phyloP scores from a whole-genome alignment of 2,888 invertebrate species.

The Monoplex corrugatus region DNA sequence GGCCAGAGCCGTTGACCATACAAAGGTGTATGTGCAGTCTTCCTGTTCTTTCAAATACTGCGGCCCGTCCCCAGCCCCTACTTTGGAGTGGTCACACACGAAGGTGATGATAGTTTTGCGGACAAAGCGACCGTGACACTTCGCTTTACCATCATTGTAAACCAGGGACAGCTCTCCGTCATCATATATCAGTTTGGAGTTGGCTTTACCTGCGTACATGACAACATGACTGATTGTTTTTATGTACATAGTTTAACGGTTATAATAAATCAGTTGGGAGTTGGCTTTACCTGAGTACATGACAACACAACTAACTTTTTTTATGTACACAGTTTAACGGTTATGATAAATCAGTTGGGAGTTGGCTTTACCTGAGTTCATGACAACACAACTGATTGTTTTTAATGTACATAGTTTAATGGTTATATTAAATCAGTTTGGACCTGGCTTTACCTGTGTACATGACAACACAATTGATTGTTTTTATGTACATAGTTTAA shows the following conservation, averaged over 20 bases:
- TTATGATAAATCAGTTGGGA: slow-evolving; percentile 72
- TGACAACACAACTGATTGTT: neutral
- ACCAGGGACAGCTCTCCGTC: slow-evolving; percentile 77
- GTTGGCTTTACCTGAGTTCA: slow-evolving; percentile 66
- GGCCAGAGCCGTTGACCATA: slow-evolving; percentile 71
- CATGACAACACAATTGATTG: neutral
- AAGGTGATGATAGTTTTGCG: slow-evolving; percentile 75
- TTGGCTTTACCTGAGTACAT: slow-evolving; percentile 66
- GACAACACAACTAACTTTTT: neutral
- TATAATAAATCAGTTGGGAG: slow-evolving; percentile 71
- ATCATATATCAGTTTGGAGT: slow-evolving; percentile 70
- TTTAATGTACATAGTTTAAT: too few relatives aligned
- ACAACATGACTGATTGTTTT: neutral
- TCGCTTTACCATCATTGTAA: slow-evolving; percentile 72
- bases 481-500: too few relatives aligned
- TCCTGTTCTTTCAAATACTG: slow-evolving; percentile 64
- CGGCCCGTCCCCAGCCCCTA: slow-evolving; percentile 63
- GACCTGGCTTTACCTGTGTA: slow-evolving; percentile 67
- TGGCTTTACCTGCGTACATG: slow-evolving; percentile 65
- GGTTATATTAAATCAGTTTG: slow-evolving; percentile 74
- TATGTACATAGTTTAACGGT: too few relatives aligned
- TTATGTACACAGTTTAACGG: too few relatives aligned
- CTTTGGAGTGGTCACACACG: slow-evolving; percentile 71
- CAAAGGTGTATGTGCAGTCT: slow-evolving; percentile 74
- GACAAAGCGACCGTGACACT: slow-evolving; percentile 66